Evolutionary conservation across 2,888 invertebrate species (phyloP).

Genomic region (Epinotia brunnichana): DNA sequence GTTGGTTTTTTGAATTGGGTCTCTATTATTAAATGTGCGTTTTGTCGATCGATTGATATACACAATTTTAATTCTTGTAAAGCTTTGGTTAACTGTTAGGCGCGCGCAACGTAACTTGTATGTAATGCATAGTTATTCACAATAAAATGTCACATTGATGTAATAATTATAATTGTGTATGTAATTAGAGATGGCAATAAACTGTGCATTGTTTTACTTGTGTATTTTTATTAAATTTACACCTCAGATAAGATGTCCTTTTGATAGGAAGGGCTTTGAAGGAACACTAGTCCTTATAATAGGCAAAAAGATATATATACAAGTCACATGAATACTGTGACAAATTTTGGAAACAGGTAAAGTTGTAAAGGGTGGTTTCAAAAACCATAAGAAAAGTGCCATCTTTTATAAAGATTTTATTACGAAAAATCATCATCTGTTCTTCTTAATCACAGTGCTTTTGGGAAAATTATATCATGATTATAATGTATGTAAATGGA

Average conservation of each 20-base stretch:
- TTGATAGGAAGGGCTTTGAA: background rate
- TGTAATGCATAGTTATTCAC: constrained; percentile 39
- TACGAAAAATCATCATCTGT: constrained; percentile 45
- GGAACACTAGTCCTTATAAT: background rate
- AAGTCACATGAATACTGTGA: too few relatives aligned
- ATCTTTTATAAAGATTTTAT: constrained; percentile 25
- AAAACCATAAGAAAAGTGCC: background rate
- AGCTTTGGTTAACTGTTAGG: constrained; percentile 49
- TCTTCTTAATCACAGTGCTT: constrained; percentile 44
- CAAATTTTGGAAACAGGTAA: background rate
- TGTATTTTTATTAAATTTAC: constrained; percentile 18
- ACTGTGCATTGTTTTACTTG: constrained; percentile 71
- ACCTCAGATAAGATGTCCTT: background rate
- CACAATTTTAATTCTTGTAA: constrained; percentile 75
- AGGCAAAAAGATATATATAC: too few relatives aligned
- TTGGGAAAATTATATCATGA: constrained; percentile 7
- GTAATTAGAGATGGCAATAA: constrained; percentile 79
- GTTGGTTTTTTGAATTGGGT: background rate
- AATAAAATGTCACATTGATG: constrained; percentile 59
- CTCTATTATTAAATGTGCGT: constrained; percentile 4
- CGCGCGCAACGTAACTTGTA: constrained; percentile 29
- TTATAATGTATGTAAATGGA: background rate
- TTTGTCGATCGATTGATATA: constrained; percentile 72
- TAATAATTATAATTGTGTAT: constrained; percentile 81
- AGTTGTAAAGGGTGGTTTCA: background rate